Evolutionary conservation across 2,113 vertebrate species (phyloP).

Genomic region (Polypterus senegalus): DNA sequence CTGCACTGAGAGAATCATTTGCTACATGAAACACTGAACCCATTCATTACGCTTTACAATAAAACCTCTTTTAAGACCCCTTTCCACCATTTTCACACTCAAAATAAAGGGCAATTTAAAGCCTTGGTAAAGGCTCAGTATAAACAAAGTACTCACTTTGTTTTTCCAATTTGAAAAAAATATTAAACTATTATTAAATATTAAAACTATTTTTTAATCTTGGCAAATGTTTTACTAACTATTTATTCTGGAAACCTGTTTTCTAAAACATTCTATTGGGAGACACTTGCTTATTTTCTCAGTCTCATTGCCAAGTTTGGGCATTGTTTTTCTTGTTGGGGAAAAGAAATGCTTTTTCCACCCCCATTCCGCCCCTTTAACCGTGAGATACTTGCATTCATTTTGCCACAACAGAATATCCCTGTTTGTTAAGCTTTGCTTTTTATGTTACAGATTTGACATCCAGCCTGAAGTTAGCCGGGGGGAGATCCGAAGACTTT

Average conservation of each 20-base stretch:
- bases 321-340: slow-evolving; percentile 38
- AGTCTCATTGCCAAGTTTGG: slow-evolving; percentile 56
- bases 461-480: slow-evolving; percentile 38
- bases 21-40: too few species aligned
- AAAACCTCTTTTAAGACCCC: too few species aligned
- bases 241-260: not conserved
- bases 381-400: slow-evolving; percentile 45
- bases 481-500: slow-evolving; percentile 34
- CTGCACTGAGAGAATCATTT: too few species aligned
- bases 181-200: too few species aligned
- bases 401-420: slow-evolving; percentile 42
- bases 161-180: too few species aligned
- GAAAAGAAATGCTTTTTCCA: slow-evolving; percentile 32
- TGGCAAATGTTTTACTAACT: too few species aligned
- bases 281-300: slow-evolving; percentile 52
- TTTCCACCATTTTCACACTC: too few species aligned
- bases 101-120: too few species aligned
- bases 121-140: too few species aligned
- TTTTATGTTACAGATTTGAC: slow-evolving; percentile 33
- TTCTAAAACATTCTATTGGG: slow-evolving; percentile 45
- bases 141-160: too few species aligned
- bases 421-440: slow-evolving; percentile 26
- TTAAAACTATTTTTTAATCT: too few species aligned
- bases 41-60: too few species aligned
- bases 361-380: slow-evolving; percentile 14